Evolutionary conservation across 2,888 invertebrate genomes (phyloP).

Genomic region (Andricus curvator): DNA sequence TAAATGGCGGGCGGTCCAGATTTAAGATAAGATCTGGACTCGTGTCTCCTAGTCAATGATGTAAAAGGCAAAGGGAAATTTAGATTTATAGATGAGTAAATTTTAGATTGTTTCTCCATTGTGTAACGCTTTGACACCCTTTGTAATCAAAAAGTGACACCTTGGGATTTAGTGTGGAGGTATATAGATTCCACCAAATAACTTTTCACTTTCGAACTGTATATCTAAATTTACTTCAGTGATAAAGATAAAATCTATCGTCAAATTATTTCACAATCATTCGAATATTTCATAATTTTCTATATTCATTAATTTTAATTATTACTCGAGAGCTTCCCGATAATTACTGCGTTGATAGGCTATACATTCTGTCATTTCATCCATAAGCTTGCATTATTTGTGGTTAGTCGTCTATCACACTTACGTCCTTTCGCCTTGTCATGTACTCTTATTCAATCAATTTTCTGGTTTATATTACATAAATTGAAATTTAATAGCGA

Average conservation of each 20-base stretch:
- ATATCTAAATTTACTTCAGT: not conserved
- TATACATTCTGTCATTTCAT: not conserved
- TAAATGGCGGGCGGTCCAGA: constrained; percentile 4
- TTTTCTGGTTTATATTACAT: constrained; percentile 37
- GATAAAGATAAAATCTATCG: not conserved
- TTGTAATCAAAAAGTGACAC: too few relatives aligned
- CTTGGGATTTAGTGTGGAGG: too few relatives aligned
- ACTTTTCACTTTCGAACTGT: not conserved
- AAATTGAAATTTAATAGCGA: constrained; percentile 35
- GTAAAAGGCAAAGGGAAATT: constrained; percentile 22
- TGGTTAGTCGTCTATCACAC: not conserved
- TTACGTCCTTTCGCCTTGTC: constrained; percentile 17
- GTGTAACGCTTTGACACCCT: too few relatives aligned
- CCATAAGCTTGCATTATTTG: constrained; percentile 5
- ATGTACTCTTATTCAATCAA: constrained; percentile 35
- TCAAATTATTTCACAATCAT: not conserved
- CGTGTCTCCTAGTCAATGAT: constrained; percentile 7
- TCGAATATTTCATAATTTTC: not conserved
- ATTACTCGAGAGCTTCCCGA: not conserved
- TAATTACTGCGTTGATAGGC: not conserved
- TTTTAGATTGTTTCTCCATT: not conserved
- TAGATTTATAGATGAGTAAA: constrained; percentile 1
- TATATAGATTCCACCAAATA: not conserved
- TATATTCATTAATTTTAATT: not conserved
- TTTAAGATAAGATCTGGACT: constrained; percentile 4